Conservation (phyloP, 2,888 invertebrate genomes). For the Margaritifera margaritifera region DNA sequence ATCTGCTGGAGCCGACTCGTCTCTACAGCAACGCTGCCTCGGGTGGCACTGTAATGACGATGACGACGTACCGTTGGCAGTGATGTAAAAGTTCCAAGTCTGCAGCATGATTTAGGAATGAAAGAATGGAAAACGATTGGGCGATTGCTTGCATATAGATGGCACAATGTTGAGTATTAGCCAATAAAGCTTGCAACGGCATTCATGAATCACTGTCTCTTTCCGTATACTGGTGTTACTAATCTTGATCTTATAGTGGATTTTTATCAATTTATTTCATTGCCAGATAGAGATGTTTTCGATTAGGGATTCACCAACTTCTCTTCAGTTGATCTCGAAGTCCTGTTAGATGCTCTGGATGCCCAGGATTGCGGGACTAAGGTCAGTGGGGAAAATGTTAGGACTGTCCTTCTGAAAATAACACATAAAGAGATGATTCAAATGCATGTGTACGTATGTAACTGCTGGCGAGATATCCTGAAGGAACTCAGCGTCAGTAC, state of each 20-base stretch:
- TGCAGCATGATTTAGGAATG: neutral
- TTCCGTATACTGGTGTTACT: neutral
- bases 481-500: neutral
- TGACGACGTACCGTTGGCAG: neutral
- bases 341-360: too few relatives aligned
- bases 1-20: too few relatives aligned
- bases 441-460: too few relatives aligned
- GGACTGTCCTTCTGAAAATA: too few relatives aligned
- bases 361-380: too few relatives aligned
- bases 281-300: neutral
- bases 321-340: neutral
- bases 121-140: neutral
- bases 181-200: neutral
- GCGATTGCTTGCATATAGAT: neutral
- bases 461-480: too few relatives aligned
- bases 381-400: too few relatives aligned
- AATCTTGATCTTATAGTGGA: neutral
- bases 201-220: neutral
- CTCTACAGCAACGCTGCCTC: too few relatives aligned
- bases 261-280: neutral
- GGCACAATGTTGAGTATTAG: neutral
- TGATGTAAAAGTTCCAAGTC: conserved; percentile 2
- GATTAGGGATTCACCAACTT: neutral
- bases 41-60: too few relatives aligned
- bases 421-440: too few relatives aligned